Evolutionary conservation across 1,140 invertebrate genomes (phyloP).

Genomic region (Heterodera schachtii): DNA sequence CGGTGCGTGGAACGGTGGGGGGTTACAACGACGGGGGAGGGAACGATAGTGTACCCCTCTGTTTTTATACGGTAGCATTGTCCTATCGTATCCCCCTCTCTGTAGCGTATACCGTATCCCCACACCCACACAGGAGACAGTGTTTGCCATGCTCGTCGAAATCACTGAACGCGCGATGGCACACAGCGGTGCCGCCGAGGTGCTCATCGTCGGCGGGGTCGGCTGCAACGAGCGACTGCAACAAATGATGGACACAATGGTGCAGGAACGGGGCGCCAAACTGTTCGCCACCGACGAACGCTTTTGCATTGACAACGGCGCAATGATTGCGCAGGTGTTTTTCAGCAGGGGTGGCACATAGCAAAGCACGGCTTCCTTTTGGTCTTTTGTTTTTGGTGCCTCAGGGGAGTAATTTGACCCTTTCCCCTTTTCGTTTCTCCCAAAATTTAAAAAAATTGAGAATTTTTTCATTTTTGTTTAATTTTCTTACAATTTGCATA

Average conservation of each 20-base stretch:
- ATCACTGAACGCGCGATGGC: constrained; percentile 98
- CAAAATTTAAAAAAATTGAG: too few species aligned
- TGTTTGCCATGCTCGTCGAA: constrained; percentile 98
- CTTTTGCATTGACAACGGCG: constrained; percentile 98
- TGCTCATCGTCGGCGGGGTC: constrained; percentile 73
- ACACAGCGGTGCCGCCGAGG: constrained; percentile 81
- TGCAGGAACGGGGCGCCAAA: constrained; percentile 82
- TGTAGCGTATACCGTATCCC: too few species aligned
- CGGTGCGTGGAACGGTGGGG: too few species aligned
- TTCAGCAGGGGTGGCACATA: not conserved
- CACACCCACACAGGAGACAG: constrained; percentile 77
- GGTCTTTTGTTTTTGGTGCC: not conserved
- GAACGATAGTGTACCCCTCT: too few species aligned
- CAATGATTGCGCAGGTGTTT: constrained; percentile 94
- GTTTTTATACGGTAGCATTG: too few species aligned
- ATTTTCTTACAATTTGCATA: too few species aligned
- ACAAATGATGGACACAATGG: constrained; percentile 95
- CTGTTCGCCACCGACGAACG: constrained; percentile 73
- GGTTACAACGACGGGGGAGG: too few species aligned
- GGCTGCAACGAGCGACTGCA: constrained; percentile 84
- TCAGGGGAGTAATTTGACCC: not conserved
- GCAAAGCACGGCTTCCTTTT: too few species aligned
- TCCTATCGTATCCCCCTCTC: too few species aligned
- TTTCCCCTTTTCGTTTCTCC: too few species aligned
- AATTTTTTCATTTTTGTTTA: too few species aligned